phyloP scores from a whole-genome alignment of 2,797 vertebrate genomes.

The Acrossocheilus wenchowensis region DNA sequence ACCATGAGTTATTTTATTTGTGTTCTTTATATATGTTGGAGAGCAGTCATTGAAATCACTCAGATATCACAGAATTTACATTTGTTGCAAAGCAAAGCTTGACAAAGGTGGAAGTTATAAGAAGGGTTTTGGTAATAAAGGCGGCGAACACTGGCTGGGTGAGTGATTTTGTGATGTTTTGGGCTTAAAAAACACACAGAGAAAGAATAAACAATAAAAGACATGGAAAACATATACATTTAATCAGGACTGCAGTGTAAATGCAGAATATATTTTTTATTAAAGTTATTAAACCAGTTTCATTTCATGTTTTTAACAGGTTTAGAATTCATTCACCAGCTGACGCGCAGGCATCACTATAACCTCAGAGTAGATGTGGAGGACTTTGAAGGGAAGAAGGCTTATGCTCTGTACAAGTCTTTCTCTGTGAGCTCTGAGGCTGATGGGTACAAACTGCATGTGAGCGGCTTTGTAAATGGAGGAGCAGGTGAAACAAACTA shows the following conservation, averaged over 20 bases:
- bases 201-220: no score
- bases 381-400: neutral
- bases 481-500: neutral
- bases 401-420: neutral
- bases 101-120: neutral
- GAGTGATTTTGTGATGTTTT: neutral
- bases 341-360: neutral
- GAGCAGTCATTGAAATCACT: no score
- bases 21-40: no score
- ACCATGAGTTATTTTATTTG: no score
- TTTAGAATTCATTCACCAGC: neutral
- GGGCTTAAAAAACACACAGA: no score
- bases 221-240: no score
- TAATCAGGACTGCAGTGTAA: neutral
- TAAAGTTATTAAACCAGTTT: neutral
- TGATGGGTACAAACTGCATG: neutral
- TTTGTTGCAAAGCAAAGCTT: neutral
- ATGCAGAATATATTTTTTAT: neutral
- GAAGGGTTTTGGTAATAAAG: neutral
- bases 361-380: neutral
- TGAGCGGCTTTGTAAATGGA: neutral
- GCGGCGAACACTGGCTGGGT: neutral
- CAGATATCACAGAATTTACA: neutral
- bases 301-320: neutral
- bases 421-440: neutral